Evolutionary conservation across 2,797 vertebrate genomes (phyloP), one percentile per base, ranked within the genome.

Genomic region (Furcifer pardalis): DNA sequence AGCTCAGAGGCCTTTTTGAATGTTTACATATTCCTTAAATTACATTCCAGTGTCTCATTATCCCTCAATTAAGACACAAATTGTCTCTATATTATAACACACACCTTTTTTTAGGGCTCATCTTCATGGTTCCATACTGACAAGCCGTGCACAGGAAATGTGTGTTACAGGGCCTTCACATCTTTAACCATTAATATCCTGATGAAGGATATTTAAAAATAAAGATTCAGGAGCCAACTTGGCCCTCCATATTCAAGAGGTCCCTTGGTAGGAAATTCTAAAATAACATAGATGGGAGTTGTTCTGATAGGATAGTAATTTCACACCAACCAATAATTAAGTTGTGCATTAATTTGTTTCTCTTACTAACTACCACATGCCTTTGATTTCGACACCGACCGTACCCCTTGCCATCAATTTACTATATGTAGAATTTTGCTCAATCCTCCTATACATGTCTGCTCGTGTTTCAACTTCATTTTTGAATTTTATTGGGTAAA

Each of bases 401-500:
- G n/a, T 42, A 30, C 62, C 49, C 7, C 59, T 13, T 46, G 42
- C 7, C 32, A 12, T 12, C 27, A 17, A 44, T 49, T 68, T 71
- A 2, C 68, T 79, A 60, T 7, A 82, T 60, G 0, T 30, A 69
- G 78, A 60, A 52, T 52, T 79, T 83, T 37, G 59, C 77, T 88
- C 56, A 85, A 78, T 15, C 44, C 56, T 84, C 84, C 30, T 0
- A n/a, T 84, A 21, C 78, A 0, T 89, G 89, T 85, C 89, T 90
- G 83, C 85, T 89, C 90, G 89, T 86, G 91, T 84, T 42, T 71
- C 80, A 89, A 1, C 83, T 89, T 85, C 72, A 84, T 77, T 3
- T 88, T 74, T 84, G 90, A 91, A 90, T 92, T 92, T 90, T 86
- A 79, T 90, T 92, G 91, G 88, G 88, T 86, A 90, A 88, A 71